Evolutionary conservation across 2,888 invertebrate genomes (phyloP).

Genomic region (Dolomedes plantarius): DNA sequence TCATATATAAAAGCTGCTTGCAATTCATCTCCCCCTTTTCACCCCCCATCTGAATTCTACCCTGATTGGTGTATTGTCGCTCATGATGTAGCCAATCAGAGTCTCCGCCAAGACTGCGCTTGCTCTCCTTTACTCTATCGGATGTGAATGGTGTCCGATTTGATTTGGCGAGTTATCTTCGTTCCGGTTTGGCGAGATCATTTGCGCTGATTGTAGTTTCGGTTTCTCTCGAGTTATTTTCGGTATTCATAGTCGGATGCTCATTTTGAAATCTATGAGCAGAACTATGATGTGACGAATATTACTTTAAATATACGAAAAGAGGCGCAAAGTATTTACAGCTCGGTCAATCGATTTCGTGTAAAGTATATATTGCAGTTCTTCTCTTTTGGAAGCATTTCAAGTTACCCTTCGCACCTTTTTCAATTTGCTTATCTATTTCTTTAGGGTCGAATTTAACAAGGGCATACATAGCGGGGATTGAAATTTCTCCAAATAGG

Average conservation of each 20-base stretch:
- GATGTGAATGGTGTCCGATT: constrained; percentile 3
- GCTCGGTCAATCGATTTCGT: not conserved
- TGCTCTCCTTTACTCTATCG: constrained; percentile 45
- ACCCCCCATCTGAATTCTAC: not conserved
- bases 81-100: constrained; percentile 32
- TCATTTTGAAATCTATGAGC: not conserved
- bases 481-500: too few species aligned
- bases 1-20: constrained; percentile 41
- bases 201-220: constrained; percentile 22
- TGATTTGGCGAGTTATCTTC: constrained; percentile 51
- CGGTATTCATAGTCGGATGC: not conserved
- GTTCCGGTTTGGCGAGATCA: constrained; percentile 19
- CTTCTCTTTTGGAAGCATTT: too few species aligned
- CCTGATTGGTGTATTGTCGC: constrained; percentile 29
- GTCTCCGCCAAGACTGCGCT: constrained; percentile 7
- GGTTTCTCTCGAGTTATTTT: constrained; percentile 20
- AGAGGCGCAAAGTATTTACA: not conserved
- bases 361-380: not conserved
- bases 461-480: too few species aligned
- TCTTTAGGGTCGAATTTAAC: too few species aligned
- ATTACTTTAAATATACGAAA: not conserved
- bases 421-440: too few species aligned
- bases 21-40: constrained; percentile 32
- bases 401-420: too few species aligned
- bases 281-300: not conserved